Evolutionary conservation across 2,888 invertebrate species (phyloP), one percentile per base, ranked within the genome.

Genomic region (Ferdinandea cuprea): DNA sequence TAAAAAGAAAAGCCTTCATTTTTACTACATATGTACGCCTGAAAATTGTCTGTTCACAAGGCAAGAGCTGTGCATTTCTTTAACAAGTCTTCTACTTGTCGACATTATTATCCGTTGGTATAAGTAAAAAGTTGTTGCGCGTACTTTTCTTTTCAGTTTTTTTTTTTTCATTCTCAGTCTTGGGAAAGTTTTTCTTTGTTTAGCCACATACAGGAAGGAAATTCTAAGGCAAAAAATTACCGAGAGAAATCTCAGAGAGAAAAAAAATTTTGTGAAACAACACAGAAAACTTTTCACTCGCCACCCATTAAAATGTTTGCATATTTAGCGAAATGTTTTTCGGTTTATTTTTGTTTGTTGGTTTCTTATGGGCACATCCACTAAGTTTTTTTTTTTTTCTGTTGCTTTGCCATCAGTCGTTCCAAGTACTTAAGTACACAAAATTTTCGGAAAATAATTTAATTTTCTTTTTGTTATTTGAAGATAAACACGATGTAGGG

Each of bases 251-350:
- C 17, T 8, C 15, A 9, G 9, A 42, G 9, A 40, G 17, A 32
- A 19, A 58, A 35, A 65, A 71, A 71, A 76, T 58, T 63, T 44
- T 65, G 72, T 30, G 19, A 65, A 81, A 65, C 50, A 76, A 81
- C 80, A 81, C 71, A 72, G 77, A 81, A 80, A 81, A 81, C 81
- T 81, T 81, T 81, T 72, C 42, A 81, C 77, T 81, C 56, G 48
- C 54, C 66, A 66, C 77, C 81, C 81, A 81, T 81, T 81, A 81
- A 81, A 78, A 71, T 65, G 65, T 81, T 71, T 76, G 59, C 65
- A 50, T 76, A 77, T 81, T 81, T 56, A 42, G 71, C 42, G 71
- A 65, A 66, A 77, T 74, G 65, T 66, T 74, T 61, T 48, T 48
- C 35, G 44, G 40, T 77, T 69, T 48, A 63, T 59, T 52, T 54